These are phyloP conservation scores for Podilymbus podiceps DNA, from an alignment of 2,113 vertebrate species.

Conservation along the genomic window DNA sequence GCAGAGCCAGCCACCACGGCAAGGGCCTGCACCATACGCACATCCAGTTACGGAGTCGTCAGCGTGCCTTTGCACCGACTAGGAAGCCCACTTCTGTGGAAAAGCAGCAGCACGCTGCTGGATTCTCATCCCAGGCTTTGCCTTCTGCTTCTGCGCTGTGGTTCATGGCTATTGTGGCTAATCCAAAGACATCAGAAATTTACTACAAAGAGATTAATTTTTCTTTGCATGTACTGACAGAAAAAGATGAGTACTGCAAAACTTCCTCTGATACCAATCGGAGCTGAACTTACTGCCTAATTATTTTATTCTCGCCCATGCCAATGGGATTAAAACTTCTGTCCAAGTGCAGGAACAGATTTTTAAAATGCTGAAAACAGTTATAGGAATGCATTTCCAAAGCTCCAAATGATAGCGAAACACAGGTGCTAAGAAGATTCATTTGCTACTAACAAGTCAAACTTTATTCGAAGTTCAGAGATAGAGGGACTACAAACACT, in stretches of 20 bases:
- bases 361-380: neutral
- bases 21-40: neutral
- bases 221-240: neutral
- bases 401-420: neutral
- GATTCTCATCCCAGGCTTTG: neutral
- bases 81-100: neutral
- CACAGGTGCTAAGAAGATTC: neutral
- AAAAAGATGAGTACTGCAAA: neutral
- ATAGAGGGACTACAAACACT: neutral
- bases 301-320: neutral
- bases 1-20: neutral
- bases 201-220: neutral
- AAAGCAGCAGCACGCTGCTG: neutral
- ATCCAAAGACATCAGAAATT: neutral
- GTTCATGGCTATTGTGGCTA: neutral
- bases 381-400: neutral
- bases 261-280: neutral
- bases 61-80: neutral
- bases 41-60: neutral
- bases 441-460: neutral
- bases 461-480: slow-evolving; percentile 3
- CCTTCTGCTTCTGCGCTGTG: neutral
- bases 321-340: neutral
- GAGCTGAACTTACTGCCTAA: neutral
- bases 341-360: rapidly evolving